Percentiles rank a stretch among this genome's conserved stretches.
Conservation (phyloP, 2,113 vertebrate genomes). For the Triplophysa tibetana region DNA sequence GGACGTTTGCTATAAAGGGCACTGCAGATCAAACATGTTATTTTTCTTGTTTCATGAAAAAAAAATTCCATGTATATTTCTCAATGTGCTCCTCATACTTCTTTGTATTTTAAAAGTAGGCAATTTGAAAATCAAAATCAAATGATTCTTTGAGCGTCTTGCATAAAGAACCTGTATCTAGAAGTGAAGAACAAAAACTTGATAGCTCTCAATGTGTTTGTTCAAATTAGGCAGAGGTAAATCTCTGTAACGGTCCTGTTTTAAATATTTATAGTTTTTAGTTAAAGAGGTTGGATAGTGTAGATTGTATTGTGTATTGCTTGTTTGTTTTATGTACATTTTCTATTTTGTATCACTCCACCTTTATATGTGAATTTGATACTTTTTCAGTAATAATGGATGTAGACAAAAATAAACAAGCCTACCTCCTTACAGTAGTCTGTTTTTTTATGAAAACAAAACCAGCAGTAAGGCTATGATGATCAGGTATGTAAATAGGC, state of each 20-base stretch:
- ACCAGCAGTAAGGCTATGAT: background rate
- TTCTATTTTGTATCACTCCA: background rate
- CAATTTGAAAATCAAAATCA: background rate
- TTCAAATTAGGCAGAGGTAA: background rate
- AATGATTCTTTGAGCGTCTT: background rate
- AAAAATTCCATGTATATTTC: background rate
- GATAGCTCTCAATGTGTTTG: background rate
- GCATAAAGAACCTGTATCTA: background rate
- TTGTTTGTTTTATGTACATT: background rate
- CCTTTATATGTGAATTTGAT: background rate
- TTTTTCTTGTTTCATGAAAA: background rate
- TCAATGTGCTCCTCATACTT: background rate
- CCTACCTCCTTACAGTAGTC: background rate
- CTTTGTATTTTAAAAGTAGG: background rate
- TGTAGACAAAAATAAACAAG: slow-evolving; percentile 13
- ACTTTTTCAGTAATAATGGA: background rate
- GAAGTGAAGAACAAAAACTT: background rate
- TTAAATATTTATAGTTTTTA: background rate
- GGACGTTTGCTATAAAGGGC: background rate
- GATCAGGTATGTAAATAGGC: background rate
- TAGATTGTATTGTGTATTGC: background rate
- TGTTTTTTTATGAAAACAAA: background rate
- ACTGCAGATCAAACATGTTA: background rate
- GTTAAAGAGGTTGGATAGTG: background rate
- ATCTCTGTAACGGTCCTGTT: background rate